phyloP scores from a whole-genome alignment of 2,797 vertebrate species.

The Chelon auratus region DNA sequence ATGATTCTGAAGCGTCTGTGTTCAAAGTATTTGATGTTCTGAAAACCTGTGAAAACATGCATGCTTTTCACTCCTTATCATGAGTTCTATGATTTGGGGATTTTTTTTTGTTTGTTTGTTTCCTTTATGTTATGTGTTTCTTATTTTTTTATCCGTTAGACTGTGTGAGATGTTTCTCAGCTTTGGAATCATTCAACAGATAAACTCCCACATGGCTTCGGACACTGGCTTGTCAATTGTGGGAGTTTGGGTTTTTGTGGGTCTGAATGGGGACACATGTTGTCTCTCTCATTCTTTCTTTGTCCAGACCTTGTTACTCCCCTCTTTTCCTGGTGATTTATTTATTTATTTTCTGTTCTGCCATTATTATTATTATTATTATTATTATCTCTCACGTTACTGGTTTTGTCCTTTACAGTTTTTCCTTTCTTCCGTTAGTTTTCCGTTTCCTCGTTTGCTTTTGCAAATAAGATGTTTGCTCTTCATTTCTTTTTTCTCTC shows the following conservation, averaged over 20 bases:
- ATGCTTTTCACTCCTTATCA: conserved; percentile 92
- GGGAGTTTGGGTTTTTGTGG: conserved; percentile 78
- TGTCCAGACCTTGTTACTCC: conserved; percentile 63
- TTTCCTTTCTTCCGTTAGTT: conserved; percentile 54
- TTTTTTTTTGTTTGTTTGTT: conserved; percentile 78
- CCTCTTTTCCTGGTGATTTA: conserved; percentile 63
- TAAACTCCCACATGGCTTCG: conserved; percentile 79
- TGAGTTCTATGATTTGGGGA: conserved; percentile 81
- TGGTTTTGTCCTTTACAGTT: conserved; percentile 59
- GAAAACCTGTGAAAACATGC: conserved; percentile 91
- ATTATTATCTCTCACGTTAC: conserved; percentile 57
- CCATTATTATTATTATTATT: conserved; percentile 44
- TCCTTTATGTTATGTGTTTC: conserved; percentile 69
- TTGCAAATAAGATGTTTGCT: conserved; percentile 76
- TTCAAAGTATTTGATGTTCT: conserved; percentile 70
- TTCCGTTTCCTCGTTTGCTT: conserved; percentile 70
- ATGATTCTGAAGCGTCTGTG: conserved; percentile 89
- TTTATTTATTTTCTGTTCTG: conserved; percentile 4
- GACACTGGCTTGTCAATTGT: conserved; percentile 67
- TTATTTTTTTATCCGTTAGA: conserved; percentile 59
- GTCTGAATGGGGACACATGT: conserved; percentile 75
- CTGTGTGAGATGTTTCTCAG: conserved; percentile 70
- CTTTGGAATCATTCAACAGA: conserved; percentile 88
- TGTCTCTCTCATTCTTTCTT: conserved; percentile 75
- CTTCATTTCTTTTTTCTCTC: conserved; percentile 76